Conservation (phyloP, 2,888 invertebrate genomes). For the Boloria euphrosyne region DNA sequence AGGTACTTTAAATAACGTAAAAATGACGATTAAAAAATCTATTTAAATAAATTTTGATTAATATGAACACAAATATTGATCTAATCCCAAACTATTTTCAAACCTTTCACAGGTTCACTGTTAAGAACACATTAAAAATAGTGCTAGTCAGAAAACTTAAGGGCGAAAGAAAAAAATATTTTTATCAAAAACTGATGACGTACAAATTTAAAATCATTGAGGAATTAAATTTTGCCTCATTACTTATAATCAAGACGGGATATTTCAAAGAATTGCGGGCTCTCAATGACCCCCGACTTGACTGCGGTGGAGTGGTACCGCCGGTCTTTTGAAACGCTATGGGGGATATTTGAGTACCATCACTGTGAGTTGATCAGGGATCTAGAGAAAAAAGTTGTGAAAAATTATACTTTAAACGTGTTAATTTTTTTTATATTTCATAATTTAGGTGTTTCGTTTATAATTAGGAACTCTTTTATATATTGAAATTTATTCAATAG, state of each 20-base stretch:
- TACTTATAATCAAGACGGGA: slow-evolving; percentile 36
- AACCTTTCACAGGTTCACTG: too few relatives aligned
- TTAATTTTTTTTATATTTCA: background rate
- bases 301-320: slow-evolving; percentile 25
- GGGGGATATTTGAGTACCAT: slow-evolving; percentile 43
- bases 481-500: too few relatives aligned
- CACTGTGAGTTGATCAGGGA: slow-evolving; percentile 32
- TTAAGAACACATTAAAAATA: background rate
- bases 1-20: too few relatives aligned
- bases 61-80: too few relatives aligned
- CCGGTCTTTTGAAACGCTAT: slow-evolving; percentile 40
- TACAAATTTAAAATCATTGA: slow-evolving; percentile 9
- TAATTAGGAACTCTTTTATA: too few relatives aligned
- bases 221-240: slow-evolving; percentile 33
- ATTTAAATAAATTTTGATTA: too few relatives aligned
- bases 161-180: too few relatives aligned
- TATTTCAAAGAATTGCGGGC: slow-evolving; percentile 40
- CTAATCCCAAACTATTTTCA: too few relatives aligned
- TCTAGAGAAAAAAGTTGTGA: slow-evolving; percentile 29
- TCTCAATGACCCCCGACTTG: slow-evolving; percentile 35
- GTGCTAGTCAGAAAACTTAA: background rate
- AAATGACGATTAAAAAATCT: too few relatives aligned
- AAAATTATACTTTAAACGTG: background rate
- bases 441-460: background rate
- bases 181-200: slow-evolving; percentile 16